Percentiles rank a stretch among this genome's conserved stretches.
Conservation (phyloP, 37 sponge, comb jelly and placozoan genomes). For the Geodia barretti region DNA sequence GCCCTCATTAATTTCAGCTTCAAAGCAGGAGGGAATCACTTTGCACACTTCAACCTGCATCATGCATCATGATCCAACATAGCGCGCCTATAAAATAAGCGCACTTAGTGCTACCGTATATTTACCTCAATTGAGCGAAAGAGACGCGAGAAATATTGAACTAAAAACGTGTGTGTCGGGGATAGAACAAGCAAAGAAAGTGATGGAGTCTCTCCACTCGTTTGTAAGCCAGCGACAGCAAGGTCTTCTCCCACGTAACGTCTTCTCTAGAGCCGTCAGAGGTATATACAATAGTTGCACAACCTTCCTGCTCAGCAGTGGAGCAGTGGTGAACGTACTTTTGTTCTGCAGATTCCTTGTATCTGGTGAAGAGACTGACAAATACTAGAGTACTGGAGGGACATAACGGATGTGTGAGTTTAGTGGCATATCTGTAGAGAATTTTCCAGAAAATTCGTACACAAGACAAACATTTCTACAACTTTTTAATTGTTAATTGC, state of each 20-base stretch:
- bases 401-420: constrained; percentile 70
- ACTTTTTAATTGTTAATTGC: too few relatives aligned
- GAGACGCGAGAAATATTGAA: too few relatives aligned
- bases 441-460: too few relatives aligned
- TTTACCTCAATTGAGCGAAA: background rate
- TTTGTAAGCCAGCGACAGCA: constrained; percentile 14
- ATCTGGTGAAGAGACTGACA: constrained; percentile 41
- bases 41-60: constrained; percentile 6
- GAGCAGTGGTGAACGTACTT: too few relatives aligned
- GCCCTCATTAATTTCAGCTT: background rate
- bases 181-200: background rate
- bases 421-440: background rate
- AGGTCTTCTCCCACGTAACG: constrained; percentile 9
- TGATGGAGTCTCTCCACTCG: constrained; percentile 21
- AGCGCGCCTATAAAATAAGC: constrained; percentile 1
- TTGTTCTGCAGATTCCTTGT: constrained; percentile 28
- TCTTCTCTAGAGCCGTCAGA: constrained; percentile 19
- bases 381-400: constrained; percentile 31
- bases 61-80: background rate
- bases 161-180: too few relatives aligned
- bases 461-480: too few relatives aligned
- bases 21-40: background rate
- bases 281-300: constrained; percentile 1
- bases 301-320: background rate
- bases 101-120: background rate